These are phyloP conservation scores for Crenuchus spilurus DNA, from an alignment of 2,797 vertebrate genomes.

Conservation along the genomic window DNA sequence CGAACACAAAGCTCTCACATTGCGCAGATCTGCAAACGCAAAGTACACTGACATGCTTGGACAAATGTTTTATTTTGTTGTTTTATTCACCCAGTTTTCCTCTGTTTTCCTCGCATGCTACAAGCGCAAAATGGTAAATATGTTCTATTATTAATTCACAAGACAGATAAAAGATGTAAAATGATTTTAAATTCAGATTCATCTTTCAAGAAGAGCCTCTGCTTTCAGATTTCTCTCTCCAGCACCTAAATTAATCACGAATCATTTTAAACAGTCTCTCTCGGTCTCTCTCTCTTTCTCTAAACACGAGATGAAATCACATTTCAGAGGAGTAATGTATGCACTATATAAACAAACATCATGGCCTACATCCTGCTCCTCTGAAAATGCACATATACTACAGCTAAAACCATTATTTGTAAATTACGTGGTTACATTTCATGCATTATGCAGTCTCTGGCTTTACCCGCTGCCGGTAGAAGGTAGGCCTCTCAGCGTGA, in stretches of 20 bases:
- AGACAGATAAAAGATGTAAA: conserved; percentile 33
- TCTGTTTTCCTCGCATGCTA: conserved; percentile 6
- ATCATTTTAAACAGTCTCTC: conserved; percentile 3
- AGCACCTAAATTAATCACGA: conserved; percentile 38
- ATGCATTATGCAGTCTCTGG: conserved; percentile 37
- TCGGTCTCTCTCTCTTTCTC: not conserved
- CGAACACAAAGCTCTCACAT: conserved; percentile 10
- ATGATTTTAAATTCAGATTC: conserved; percentile 32
- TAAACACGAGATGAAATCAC: conserved; percentile 19
- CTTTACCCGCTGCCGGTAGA: conserved; percentile 11
- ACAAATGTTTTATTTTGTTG: conserved; percentile 35
- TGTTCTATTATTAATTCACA: conserved; percentile 37
- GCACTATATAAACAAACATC: conserved; percentile 18
- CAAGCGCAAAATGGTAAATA: conserved; percentile 31
- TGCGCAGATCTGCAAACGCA: not conserved
- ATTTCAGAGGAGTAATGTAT: conserved; percentile 30
- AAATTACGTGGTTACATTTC: conserved; percentile 9
- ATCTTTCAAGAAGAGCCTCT: conserved; percentile 20
- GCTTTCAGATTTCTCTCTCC: conserved; percentile 13
- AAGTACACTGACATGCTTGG: conserved; percentile 10
- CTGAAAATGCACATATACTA: not conserved
- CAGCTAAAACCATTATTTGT: conserved; percentile 23
- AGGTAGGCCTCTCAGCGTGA: conserved; percentile 7
- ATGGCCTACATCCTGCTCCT: conserved; percentile 28
- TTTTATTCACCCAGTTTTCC: conserved; percentile 22